phyloP scores from a whole-genome alignment of 2,797 vertebrate species.

The Smutsia gigantea region DNA sequence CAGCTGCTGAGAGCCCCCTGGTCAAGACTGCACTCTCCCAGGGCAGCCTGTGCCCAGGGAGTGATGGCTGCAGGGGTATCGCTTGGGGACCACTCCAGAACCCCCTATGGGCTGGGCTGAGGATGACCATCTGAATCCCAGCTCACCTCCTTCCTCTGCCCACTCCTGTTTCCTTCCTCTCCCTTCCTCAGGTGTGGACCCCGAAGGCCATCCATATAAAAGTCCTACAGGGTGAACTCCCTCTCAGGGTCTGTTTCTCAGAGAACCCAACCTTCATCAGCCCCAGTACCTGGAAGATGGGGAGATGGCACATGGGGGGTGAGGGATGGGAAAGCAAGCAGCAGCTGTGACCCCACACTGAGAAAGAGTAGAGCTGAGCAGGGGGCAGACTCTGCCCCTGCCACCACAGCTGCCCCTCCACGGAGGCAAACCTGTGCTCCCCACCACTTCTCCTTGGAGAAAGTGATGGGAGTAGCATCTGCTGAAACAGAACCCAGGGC shows the following conservation, averaged over 20 bases:
- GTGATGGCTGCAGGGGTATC: not conserved
- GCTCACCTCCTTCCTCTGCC: not conserved
- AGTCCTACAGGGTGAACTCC: not conserved
- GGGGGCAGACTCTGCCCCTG: not conserved
- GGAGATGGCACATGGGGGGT: fast-evolving
- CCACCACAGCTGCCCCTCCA: not conserved
- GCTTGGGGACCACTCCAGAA: not conserved
- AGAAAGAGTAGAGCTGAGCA: not conserved
- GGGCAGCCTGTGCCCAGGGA: not conserved
- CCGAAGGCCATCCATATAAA: not conserved
- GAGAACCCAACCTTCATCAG: not conserved
- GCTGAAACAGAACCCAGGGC: not conserved
- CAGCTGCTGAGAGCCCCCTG: not conserved
- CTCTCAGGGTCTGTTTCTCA: not conserved
- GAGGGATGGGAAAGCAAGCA: not conserved
- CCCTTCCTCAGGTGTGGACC: not conserved
- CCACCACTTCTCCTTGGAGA: not conserved
- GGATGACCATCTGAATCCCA: not conserved
- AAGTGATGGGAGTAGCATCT: not conserved
- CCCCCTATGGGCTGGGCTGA: not conserved
- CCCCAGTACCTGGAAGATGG: not conserved
- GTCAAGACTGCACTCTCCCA: not conserved
- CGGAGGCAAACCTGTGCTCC: not conserved
- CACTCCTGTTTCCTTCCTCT: not conserved
- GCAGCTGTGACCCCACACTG: not conserved